Conservation (phyloP, 2,113 vertebrate genomes). For the Spheniscus mendiculus region DNA sequence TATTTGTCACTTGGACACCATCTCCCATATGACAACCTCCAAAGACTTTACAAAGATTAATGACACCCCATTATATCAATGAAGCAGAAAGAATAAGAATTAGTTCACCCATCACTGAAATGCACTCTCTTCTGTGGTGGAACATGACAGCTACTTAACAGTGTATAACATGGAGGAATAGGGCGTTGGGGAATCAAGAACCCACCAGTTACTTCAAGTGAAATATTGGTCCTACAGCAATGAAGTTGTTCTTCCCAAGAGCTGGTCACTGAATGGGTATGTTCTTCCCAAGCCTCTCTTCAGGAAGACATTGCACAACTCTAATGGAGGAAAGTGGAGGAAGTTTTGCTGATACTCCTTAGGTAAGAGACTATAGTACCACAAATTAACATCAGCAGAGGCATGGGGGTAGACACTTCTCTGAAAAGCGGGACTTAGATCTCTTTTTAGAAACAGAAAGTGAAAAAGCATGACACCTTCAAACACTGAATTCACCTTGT, state of each 20-base stretch:
- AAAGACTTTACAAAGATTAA: constrained; percentile 46
- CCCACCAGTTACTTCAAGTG: background rate
- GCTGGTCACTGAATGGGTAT: background rate
- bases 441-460: background rate
- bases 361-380: background rate
- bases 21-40: constrained; percentile 13
- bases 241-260: background rate
- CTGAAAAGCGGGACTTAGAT: background rate
- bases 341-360: background rate
- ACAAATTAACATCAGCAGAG: background rate
- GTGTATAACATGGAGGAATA: background rate
- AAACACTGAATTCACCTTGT: background rate
- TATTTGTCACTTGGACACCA: constrained; percentile 42
- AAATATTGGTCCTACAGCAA: background rate
- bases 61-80: background rate
- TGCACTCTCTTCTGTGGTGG: background rate
- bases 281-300: background rate
- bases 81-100: constrained; percentile 38
- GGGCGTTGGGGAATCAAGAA: background rate
- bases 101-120: constrained; percentile 3
- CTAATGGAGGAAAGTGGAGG: background rate
- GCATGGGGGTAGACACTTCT: accelerated
- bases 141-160: background rate
- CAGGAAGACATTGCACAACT: background rate
- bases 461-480: background rate